phyloP scores from a whole-genome alignment of 2,797 vertebrate genomes.

The Chelidonichthys spinosus region DNA sequence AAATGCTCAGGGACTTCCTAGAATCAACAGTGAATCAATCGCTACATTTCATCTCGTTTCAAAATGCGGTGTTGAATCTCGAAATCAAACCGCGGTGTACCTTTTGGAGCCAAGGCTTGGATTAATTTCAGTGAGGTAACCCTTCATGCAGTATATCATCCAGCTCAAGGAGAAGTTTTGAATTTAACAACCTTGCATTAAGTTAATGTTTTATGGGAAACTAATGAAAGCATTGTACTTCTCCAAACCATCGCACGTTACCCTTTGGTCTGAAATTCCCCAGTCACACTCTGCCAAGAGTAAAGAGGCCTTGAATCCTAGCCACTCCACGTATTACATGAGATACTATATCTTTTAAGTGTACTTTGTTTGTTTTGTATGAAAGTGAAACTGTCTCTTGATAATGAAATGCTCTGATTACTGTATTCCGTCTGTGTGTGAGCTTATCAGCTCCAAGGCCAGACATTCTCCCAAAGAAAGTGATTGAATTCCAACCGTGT shows the following conservation, averaged over 20 bases:
- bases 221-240: constrained; percentile 69
- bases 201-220: constrained; percentile 70
- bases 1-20: constrained; percentile 30
- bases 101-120: constrained; percentile 46
- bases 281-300: constrained; percentile 63
- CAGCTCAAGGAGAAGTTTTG: constrained; percentile 63
- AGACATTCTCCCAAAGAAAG: constrained; percentile 55
- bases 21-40: constrained; percentile 43
- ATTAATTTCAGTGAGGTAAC: constrained; percentile 64
- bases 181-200: constrained; percentile 69
- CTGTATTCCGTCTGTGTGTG: constrained; percentile 55
- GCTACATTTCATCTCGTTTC: constrained; percentile 36
- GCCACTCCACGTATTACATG: constrained; percentile 57
- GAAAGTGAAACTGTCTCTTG: constrained; percentile 62
- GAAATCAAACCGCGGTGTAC: constrained; percentile 49
- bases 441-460: constrained; percentile 70
- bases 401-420: constrained; percentile 69
- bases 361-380: constrained; percentile 70
- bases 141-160: constrained; percentile 55
- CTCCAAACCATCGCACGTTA: constrained; percentile 51
- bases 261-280: constrained; percentile 62
- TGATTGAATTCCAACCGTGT: constrained; percentile 46
- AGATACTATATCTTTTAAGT: constrained; percentile 70
- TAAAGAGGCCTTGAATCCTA: constrained; percentile 68
- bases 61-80: constrained; percentile 40